A percentile compares a stretch with the other conserved stretches of the same genome.
Conservation (phyloP, 2,113 vertebrate species). For the Capreolus pygargus region DNA sequence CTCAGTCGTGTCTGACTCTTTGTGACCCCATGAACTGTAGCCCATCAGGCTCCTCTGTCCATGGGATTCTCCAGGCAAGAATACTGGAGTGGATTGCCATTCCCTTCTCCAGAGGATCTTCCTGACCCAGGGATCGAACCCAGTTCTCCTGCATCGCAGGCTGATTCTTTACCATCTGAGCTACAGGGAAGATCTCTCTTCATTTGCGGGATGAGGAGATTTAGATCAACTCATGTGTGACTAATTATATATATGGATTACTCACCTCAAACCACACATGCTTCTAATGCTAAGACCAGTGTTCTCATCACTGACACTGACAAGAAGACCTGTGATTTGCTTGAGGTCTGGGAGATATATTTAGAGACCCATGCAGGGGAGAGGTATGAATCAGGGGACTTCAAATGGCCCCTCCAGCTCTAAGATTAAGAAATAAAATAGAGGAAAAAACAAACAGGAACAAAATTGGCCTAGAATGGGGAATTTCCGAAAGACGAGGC, state of each 20-base stretch:
- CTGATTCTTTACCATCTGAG: too few relatives aligned
- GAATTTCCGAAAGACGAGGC: background rate
- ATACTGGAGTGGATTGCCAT: too few relatives aligned
- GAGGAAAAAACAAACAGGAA: background rate
- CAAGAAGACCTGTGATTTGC: background rate
- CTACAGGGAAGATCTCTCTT: background rate
- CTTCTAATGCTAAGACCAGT: background rate
- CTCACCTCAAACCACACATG: background rate
- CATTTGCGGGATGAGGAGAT: background rate
- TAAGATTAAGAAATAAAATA: background rate
- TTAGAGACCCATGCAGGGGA: accelerated
- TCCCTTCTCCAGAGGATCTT: too few relatives aligned
- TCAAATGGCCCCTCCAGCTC: background rate
- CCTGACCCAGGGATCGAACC: too few relatives aligned
- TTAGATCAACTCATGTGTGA: background rate
- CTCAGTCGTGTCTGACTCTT: too few relatives aligned
- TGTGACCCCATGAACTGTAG: too few relatives aligned
- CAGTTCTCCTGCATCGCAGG: too few relatives aligned
- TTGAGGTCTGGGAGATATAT: background rate
- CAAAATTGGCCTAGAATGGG: background rate
- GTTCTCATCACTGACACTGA: background rate
- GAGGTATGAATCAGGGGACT: background rate
- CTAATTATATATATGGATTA: background rate
- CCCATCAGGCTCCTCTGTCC: too few relatives aligned
- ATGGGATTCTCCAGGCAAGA: too few relatives aligned